Evolutionary conservation across 2,888 invertebrate genomes (phyloP).

Genomic region (Drosophila fungiperda): DNA sequence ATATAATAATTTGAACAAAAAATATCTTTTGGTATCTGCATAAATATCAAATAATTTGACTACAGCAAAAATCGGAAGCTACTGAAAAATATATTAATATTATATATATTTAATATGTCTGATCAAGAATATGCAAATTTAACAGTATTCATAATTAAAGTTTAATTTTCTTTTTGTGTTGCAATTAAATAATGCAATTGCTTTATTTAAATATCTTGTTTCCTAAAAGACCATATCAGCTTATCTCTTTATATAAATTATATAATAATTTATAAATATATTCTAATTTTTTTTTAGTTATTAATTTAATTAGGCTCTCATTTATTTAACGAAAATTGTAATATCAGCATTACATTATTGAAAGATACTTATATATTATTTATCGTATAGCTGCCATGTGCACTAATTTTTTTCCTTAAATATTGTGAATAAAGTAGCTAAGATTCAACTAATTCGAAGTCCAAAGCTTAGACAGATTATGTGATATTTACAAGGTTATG

Average conservation of each 20-base stretch:
- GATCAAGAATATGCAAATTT: neutral
- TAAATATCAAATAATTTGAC: too few relatives aligned
- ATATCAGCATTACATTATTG: neutral
- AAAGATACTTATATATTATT: neutral
- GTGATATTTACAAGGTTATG: neutral
- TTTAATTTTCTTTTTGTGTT: too few relatives aligned
- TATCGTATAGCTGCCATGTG: neutral
- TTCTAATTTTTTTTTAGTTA: neutral
- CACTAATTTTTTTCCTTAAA: neutral
- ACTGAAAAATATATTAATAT: too few relatives aligned
- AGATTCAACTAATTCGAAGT: neutral
- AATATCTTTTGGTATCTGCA: too few relatives aligned
- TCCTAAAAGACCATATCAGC: too few relatives aligned
- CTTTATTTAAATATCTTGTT: too few relatives aligned
- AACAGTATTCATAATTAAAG: neutral
- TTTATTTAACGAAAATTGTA: neutral
- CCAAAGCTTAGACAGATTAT: neutral
- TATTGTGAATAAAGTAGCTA: neutral
- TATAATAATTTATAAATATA: neutral
- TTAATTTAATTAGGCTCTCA: neutral
- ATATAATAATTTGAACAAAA: too few relatives aligned
- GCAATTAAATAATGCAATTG: too few relatives aligned
- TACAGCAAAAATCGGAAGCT: too few relatives aligned
- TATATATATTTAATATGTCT: too few relatives aligned
- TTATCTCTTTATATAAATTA: too few relatives aligned